Conservation (phyloP, 2,888 invertebrate species). For the Trypoxylon attenuatum region DNA sequence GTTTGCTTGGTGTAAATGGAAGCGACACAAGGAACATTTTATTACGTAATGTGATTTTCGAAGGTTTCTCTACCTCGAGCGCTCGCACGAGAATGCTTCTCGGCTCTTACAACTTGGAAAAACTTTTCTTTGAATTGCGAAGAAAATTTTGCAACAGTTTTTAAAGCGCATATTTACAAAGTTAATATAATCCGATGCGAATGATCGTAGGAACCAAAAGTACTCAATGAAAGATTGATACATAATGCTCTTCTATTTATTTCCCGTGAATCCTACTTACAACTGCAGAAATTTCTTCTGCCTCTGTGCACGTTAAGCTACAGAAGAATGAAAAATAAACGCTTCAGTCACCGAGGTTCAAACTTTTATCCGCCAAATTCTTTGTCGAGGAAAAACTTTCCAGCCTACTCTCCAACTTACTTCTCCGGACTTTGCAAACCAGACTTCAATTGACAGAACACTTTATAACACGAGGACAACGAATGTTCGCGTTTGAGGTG, state of each 20-base stretch:
- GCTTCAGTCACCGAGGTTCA: not conserved
- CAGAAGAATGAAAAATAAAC: not conserved
- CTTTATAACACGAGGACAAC: too few relatives aligned
- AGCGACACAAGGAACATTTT: not conserved
- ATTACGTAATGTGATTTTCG: not conserved
- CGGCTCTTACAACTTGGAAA: not conserved
- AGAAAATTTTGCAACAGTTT: slow-evolving; percentile 9
- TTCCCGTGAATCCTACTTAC: not conserved
- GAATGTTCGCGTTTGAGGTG: too few relatives aligned
- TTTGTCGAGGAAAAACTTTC: too few relatives aligned
- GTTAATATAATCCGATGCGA: slow-evolving; percentile 11
- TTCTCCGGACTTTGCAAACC: not conserved
- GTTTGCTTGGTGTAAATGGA: too few relatives aligned
- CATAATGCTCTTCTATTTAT: slow-evolving; percentile 5
- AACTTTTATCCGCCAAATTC: not conserved
- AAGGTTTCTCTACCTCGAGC: not conserved
- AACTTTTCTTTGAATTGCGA: not conserved
- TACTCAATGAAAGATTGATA: slow-evolving; percentile 3
- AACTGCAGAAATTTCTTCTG: not conserved
- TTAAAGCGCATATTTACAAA: slow-evolving; percentile 1
- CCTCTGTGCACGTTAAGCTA: not conserved
- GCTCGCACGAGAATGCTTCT: not conserved
- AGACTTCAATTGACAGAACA: not conserved
- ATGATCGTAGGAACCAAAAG: slow-evolving; percentile 10
- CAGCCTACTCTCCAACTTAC: not conserved